Conservation (phyloP, 1,140 invertebrate genomes). For the Papilio dardanus region DNA sequence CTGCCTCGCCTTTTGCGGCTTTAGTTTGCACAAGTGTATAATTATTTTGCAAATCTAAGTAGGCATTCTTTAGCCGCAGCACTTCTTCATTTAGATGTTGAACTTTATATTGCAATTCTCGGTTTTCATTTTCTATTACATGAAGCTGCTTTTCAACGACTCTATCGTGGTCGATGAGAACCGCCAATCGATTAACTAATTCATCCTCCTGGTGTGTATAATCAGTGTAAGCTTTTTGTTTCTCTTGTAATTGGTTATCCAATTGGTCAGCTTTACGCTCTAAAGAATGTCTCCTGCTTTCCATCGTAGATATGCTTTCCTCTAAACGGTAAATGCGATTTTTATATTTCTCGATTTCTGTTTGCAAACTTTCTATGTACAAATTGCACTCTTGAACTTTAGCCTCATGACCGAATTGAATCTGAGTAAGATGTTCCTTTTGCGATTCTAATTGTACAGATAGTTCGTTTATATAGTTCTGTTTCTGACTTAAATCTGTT, state of each 20-base stretch:
- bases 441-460: slow-evolving; percentile 62
- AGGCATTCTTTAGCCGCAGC: slow-evolving; percentile 62
- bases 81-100: slow-evolving; percentile 74
- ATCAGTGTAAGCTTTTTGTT: slow-evolving; percentile 81
- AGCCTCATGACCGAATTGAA: slow-evolving; percentile 80
- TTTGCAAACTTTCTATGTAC: slow-evolving; percentile 88
- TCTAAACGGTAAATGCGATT: slow-evolving; percentile 84
- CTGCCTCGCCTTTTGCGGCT: slow-evolving; percentile 59
- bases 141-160: slow-evolving; percentile 82
- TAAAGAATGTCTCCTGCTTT: slow-evolving; percentile 81
- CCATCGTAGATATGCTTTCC: slow-evolving; percentile 83
- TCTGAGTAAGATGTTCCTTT: slow-evolving; percentile 63
- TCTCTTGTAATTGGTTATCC: slow-evolving; percentile 82
- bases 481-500: slow-evolving; percentile 71
- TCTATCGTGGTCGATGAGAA: slow-evolving; percentile 83
- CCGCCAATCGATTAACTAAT: slow-evolving; percentile 79
- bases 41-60: slow-evolving; percentile 66
- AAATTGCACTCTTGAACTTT: slow-evolving; percentile 89
- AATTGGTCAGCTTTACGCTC: slow-evolving; percentile 83
- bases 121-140: slow-evolving; percentile 82
- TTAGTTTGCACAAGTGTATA: slow-evolving; percentile 58
- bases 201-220: slow-evolving; percentile 82
- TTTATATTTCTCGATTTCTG: slow-evolving; percentile 85
- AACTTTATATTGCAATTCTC: slow-evolving; percentile 82
- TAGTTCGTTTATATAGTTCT: slow-evolving; percentile 64